Base-by-base conservation (phyloP, 1,140 invertebrate species). In the Pseudachorutes palmiensis region DNA sequence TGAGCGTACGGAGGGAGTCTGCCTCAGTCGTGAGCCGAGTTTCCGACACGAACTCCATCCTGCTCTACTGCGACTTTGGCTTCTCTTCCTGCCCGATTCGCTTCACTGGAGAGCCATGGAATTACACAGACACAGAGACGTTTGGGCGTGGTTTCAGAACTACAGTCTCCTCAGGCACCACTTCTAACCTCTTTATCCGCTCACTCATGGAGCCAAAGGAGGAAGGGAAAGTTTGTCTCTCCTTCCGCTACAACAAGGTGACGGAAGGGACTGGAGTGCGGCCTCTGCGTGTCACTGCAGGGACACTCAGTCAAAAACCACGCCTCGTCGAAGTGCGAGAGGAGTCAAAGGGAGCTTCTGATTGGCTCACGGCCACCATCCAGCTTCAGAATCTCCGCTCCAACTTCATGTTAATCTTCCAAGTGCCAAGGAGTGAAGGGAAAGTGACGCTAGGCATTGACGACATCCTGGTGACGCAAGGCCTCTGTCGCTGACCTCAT, bases 41-140 rank as follows among this genome's bases (percentile, higher is more conserved):
- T 5, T 33, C 49, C 49, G 66, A 70, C 19, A 64, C 57, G 22
- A 71, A 74, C 36, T 36, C 48, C 26, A 74, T 74, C 33, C 51
- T 71, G 2, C 45, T 74, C 5, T 74, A 66, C 49, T 74, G 72
- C 45, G 72, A 74, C 36, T 74, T 74, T 69, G 72, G 71, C 58
- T 71, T 33, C 66, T 70, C 70, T 29, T 71, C 70, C 66, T 74
- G 72, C 48, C 72, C 72, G 29, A 71, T 74, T 19, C 26, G 72
- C 22, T 71, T 67, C 41, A 71, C 65, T 22, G 72, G 72, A 28
- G 65, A 70, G 14, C 30, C 26, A 16, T 74, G 72, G 72, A 70
- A 74, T 60, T 74, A 74, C 48, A 74, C 70, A 0, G 59, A 66
- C 9, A 45, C 33, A 9, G 62, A 68, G 14, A 71, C 68, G 19